Evolutionary conservation across 2,888 invertebrate species (phyloP), one percentile per base, ranked within the genome.

Genomic region (Oxytorus armatus): DNA sequence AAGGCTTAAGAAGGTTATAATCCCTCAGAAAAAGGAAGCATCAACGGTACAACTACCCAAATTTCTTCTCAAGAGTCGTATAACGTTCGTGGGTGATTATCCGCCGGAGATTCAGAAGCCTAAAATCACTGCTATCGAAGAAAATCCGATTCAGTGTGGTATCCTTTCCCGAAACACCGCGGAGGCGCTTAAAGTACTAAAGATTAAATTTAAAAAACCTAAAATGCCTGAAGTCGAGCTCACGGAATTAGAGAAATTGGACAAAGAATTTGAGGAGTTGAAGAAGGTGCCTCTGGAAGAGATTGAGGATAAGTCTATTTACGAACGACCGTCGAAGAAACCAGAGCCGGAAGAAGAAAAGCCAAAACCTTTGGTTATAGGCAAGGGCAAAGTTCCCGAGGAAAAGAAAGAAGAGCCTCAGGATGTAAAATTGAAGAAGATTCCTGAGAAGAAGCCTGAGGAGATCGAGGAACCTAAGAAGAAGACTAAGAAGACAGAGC

Each of bases 111-210:
- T 93, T 44, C 89, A 94, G 53, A 92, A 92, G 77, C 94, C 94
- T 0, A 88, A 92, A 25, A 88, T 95, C 2, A 93, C 92, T 1
- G 90, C 92, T 57, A 91, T 96, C 0, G 89, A 90, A 82, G 88
- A 90, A 74, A 94, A 94, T 69, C 94, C 94, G 68, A 84, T 94
- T 16, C 94, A 94, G 82, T 94, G 93, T 86, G 96, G 96, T 25
- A 94, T 95, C 82, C 89, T 96, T 44, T 96, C 96, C 0, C 93
- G 96, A 87, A 95, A 95, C 89, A 93, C 95, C 7, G 94, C 95
- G 91, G 96, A 96, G 90, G 96, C 96, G 5, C 92, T 94, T 79
- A 93, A 95, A 89, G 90, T 95, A 10, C 92, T 95, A 57, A 95
- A 94, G 90, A 94, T 93, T 75, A 93, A 94, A 81, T 92, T 93